Conservation (phyloP, 2,888 invertebrate genomes). For the Eupithecia subumbrata region DNA sequence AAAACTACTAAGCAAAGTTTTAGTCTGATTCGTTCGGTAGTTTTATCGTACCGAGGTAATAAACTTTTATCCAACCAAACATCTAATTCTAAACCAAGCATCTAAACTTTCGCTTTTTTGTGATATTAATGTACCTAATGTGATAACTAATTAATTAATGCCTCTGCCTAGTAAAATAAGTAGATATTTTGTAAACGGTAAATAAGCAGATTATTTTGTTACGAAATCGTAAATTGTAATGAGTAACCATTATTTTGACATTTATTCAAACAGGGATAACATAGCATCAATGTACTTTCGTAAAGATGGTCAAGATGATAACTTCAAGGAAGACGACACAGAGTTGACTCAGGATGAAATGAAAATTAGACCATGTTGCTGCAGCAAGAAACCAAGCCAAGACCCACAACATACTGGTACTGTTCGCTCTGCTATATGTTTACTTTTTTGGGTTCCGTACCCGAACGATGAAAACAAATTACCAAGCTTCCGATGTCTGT, state of each 20-base stretch:
- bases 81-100: neutral
- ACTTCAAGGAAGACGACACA: slow-evolving; percentile 3
- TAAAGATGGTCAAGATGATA: slow-evolving; percentile 40
- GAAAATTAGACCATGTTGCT: slow-evolving; percentile 36
- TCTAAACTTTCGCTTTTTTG: neutral
- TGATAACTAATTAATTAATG: neutral
- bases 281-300: slow-evolving; percentile 61
- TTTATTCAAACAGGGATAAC: slow-evolving; percentile 63
- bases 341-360: slow-evolving; percentile 30
- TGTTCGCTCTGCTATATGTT: slow-evolving; percentile 31
- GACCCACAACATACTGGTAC: slow-evolving; percentile 33
- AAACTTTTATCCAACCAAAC: neutral
- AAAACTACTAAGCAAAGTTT: neutral
- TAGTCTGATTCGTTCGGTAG: neutral
- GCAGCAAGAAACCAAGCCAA: slow-evolving; percentile 34
- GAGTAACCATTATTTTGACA: neutral
- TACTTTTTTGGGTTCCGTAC: neutral
- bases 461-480: too few relatives aligned
- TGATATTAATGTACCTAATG: too few relatives aligned
- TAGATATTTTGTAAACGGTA: too few relatives aligned
- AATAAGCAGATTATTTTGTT: too few relatives aligned
- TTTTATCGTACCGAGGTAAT: neutral
- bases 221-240: neutral
- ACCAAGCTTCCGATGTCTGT: too few relatives aligned
- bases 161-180: neutral